Evolutionary conservation across 2,888 invertebrate genomes (phyloP), one percentile per base, ranked within the genome.

Genomic region (Philaethria dido): DNA sequence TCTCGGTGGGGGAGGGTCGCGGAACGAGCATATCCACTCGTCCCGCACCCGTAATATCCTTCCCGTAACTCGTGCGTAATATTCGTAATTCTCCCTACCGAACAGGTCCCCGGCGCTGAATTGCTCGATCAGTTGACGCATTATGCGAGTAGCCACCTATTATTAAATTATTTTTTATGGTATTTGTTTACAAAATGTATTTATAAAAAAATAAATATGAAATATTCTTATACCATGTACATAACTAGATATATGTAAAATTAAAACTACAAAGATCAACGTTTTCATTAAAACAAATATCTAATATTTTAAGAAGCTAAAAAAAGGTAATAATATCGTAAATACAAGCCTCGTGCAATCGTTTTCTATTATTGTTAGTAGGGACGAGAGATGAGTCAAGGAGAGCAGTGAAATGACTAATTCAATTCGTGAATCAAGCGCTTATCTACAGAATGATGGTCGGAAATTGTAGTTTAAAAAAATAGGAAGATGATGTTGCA

Each of bases 91-190:
- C 70, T 97, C 96, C 60, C 97, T 95, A 1, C 99, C 99, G 87
- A 99, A 99, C 75, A 99, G 94, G 87, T 99, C 98, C 71, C 97
- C 97, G 42, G 98, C 97, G 68, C 99, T 98, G 93, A 99, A 99
- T 91, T 98, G 98, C 87, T 99, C 98, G 79, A 99, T 99, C 87
- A 99, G 95, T 85, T 98, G 97, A 82, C 98, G 98, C 96, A 99
- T 98, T 74, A 99, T 98, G 79, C 97, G 95, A 42, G 99, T 98
- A 73, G 99, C 99, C 83, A 98, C 96, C 97, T 98, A 47, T 18
- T 63, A 42, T 14, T 14, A 3, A 8, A 22, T 42, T 3, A 0
- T 3, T 47, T 44, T 44, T n/a, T 16, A 11, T 25, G 13, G 13
- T 25, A 50, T 5, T 22, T 50, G 44, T 45, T 8, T 36, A 36